These are phyloP conservation scores for Craterocephalus amniculus DNA, from an alignment of 2,797 vertebrate species.

Conservation along the genomic window DNA sequence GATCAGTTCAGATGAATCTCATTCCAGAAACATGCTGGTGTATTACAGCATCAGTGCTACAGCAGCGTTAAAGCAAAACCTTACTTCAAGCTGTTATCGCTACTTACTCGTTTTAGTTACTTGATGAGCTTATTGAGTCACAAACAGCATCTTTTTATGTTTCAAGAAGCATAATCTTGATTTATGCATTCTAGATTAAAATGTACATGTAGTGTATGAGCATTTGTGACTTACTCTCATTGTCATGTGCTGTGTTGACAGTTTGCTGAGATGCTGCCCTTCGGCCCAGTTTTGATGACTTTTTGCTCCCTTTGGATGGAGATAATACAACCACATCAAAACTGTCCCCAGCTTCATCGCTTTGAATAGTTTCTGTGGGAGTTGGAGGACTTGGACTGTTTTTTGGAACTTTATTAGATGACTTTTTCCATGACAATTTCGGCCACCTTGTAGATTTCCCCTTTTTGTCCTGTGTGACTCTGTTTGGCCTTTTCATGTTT, in stretches of 20 bases:
- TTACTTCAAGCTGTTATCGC: too few relatives aligned
- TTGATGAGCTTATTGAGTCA: not conserved
- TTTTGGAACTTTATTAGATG: conserved; percentile 14
- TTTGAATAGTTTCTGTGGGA: not conserved
- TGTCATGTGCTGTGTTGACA: conserved; percentile 39
- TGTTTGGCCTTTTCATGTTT: conserved; percentile 5
- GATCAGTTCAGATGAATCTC: not conserved
- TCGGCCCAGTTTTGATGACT: not conserved
- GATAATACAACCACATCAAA: conserved; percentile 19
- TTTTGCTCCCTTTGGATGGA: conserved; percentile 42
- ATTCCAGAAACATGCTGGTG: not conserved
- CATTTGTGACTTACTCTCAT: conserved; percentile 60
- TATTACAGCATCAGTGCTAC: not conserved
- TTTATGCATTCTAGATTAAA: not conserved
- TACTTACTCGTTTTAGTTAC: not conserved
- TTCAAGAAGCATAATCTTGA: too few relatives aligned
- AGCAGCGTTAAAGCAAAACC: too few relatives aligned
- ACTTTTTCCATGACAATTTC: conserved; percentile 23
- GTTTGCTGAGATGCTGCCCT: conserved; percentile 48
- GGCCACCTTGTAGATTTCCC: not conserved
- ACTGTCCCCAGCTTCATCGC: conserved; percentile 40
- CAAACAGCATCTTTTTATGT: not conserved
- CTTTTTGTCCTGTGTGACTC: conserved; percentile 26
- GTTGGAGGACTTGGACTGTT: conserved; percentile 11
- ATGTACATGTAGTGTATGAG: not conserved